Percentiles rank a stretch among this genome's conserved stretches.
Evolutionary conservation across 2,113 vertebrate species (phyloP).

Genomic region (Ailuropoda melanoleuca): DNA sequence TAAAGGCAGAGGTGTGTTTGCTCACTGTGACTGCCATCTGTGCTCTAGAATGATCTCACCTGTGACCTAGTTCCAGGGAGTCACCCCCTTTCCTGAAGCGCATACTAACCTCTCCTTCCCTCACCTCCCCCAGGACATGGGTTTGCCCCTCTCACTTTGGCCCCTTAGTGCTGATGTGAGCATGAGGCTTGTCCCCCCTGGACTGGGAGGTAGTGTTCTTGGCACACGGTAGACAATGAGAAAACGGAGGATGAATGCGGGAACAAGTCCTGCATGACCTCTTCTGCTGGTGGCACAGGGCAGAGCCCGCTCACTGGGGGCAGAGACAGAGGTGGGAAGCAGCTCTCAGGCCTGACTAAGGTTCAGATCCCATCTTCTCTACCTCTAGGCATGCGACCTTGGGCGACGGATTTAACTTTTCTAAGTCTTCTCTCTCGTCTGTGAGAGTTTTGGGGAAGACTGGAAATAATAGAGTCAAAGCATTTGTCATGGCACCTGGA

Average conservation of each 20-base stretch:
- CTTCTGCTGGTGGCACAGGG: neutral
- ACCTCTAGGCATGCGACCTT: neutral
- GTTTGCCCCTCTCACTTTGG: neutral
- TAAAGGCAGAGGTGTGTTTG: neutral
- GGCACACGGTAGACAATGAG: neutral
- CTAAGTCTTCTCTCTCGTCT: neutral
- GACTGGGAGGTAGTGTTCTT: neutral
- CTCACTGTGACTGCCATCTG: neutral
- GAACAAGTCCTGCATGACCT: neutral
- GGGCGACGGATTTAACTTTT: neutral
- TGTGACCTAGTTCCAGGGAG: neutral
- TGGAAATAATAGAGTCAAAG: slow-evolving; percentile 30
- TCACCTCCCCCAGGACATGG: neutral
- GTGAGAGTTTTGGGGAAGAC: neutral
- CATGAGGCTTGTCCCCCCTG: neutral
- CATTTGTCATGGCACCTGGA: slow-evolving; percentile 50
- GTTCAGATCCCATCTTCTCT: neutral
- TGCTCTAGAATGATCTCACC: neutral
- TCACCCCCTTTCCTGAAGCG: neutral
- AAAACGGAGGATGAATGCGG: neutral
- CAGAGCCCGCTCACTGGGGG: neutral
- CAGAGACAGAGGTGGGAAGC: neutral
- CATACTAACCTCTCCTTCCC: neutral
- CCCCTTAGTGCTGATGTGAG: neutral
- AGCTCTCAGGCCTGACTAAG: neutral